phyloP scores from a whole-genome alignment of 2,797 vertebrate genomes.

The Mareca strepera region DNA sequence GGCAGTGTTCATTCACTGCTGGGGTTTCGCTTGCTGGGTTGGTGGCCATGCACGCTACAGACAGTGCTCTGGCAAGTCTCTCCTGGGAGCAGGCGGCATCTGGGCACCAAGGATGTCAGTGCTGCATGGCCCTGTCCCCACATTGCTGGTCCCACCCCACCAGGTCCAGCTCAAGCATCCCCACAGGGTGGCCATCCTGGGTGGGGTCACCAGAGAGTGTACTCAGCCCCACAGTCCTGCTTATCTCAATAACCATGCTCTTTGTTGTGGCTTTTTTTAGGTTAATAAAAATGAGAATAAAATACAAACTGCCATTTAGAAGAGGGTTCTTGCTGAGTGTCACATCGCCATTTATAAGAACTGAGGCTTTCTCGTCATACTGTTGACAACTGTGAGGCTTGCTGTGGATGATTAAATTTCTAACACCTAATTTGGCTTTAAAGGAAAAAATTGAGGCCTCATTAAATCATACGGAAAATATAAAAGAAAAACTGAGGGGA shows the following conservation, averaged over 20 bases:
- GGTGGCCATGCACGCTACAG: background rate
- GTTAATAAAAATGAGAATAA: background rate
- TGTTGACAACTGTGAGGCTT: background rate
- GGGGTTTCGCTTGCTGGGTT: background rate
- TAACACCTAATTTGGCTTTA: background rate
- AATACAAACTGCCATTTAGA: background rate
- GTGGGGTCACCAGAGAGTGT: background rate
- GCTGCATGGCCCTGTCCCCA: background rate
- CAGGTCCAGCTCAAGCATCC: rapidly evolving
- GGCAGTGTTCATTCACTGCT: background rate
- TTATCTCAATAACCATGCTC: background rate
- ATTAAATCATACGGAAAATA: background rate
- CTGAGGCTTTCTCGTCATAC: background rate
- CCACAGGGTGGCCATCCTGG: background rate
- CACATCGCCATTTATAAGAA: background rate
- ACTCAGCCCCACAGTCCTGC: background rate
- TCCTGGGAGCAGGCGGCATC: background rate
- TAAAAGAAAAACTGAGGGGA: background rate
- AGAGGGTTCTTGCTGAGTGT: background rate
- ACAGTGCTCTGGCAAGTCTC: rapidly evolving
- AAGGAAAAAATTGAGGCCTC: background rate
- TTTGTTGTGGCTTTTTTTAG: background rate
- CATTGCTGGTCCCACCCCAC: too few relatives aligned
- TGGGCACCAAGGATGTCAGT: too few relatives aligned
- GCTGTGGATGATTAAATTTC: background rate